Evolutionary conservation across 2,888 invertebrate species (phyloP).

Genomic region (Portevinia maculata): DNA sequence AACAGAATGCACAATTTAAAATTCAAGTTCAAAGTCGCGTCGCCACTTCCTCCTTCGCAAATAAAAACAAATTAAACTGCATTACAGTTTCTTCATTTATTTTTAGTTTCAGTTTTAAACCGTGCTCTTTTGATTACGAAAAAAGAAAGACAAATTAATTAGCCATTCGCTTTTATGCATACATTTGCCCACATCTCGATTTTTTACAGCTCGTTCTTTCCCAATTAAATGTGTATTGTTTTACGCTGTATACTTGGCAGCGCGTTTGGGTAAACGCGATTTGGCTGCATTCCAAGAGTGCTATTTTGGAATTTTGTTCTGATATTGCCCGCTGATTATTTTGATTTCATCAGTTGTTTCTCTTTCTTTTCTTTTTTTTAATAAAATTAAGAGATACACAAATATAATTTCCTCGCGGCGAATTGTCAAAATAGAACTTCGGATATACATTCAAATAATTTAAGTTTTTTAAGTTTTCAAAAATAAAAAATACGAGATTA

Average conservation of each 20-base stretch:
- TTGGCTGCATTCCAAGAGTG: slow-evolving; percentile 44
- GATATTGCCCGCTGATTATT: neutral
- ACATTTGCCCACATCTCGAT: slow-evolving; percentile 1
- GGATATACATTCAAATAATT: no score
- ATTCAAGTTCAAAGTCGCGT: slow-evolving; percentile 34
- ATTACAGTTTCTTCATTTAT: slow-evolving; percentile 17
- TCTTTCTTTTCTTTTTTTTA: neutral
- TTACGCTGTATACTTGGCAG: slow-evolving; percentile 43
- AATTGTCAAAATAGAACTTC: no score
- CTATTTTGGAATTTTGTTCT: slow-evolving; percentile 38
- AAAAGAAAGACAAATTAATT: slow-evolving; percentile 39
- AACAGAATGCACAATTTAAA: neutral
- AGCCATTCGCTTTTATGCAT: no score
- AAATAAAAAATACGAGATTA: neutral
- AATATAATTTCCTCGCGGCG: no score
- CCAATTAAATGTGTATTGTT: slow-evolving; percentile 5
- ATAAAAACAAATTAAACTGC: slow-evolving; percentile 24
- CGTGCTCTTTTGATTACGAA: slow-evolving; percentile 22
- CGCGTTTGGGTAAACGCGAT: slow-evolving; percentile 32
- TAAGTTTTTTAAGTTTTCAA: no score
- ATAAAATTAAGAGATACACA: neutral
- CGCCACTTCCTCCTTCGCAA: slow-evolving; percentile 7
- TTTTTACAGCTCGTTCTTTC: neutral
- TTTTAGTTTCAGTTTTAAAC: slow-evolving; percentile 24
- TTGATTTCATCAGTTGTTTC: no score